phyloP scores from a whole-genome alignment of 1,140 invertebrate species.

The Lithobius niger region DNA sequence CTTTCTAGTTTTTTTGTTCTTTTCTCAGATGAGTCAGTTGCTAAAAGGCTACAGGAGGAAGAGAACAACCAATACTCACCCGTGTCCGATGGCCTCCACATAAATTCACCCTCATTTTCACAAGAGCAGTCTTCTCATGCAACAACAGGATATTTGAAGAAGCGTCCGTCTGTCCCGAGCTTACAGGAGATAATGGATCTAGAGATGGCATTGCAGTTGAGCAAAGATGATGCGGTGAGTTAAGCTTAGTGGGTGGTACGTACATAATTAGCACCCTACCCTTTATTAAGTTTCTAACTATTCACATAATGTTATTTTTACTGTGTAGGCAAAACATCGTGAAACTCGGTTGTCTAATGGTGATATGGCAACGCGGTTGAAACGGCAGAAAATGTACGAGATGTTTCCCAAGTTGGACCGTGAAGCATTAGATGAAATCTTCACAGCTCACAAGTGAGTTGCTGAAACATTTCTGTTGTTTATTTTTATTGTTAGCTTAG shows the following conservation, averaged over 20 bases:
- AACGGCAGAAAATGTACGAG: conserved; percentile 47
- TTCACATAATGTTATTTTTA: conserved; percentile 14
- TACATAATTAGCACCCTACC: too few relatives aligned
- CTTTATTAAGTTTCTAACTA: conserved; percentile 4
- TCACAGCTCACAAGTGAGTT: conserved; percentile 42
- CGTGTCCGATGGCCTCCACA: too few relatives aligned
- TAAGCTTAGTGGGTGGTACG: too few relatives aligned
- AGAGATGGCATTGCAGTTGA: conserved; percentile 42
- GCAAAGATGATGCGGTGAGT: conserved; percentile 24
- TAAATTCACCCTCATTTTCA: too few relatives aligned
- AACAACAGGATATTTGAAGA: too few relatives aligned
- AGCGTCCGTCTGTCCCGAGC: conserved; percentile 4
- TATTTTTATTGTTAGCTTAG: too few relatives aligned
- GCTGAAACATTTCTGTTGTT: too few relatives aligned
- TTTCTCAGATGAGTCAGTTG: too few relatives aligned
- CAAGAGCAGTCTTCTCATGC: too few relatives aligned
- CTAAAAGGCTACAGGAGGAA: too few relatives aligned
- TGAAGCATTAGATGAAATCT: conserved; percentile 47
- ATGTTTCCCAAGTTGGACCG: conserved; percentile 50
- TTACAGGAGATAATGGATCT: conserved; percentile 51
- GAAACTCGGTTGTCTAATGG: conserved; percentile 11
- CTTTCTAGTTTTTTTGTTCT: too few relatives aligned
- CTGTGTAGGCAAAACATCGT: conserved; percentile 1
- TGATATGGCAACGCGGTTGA: conserved; percentile 28
- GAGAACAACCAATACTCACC: too few relatives aligned